Base-by-base conservation (phyloP, 2,888 invertebrate genomes). In the Pollenia griseotomentosa region DNA sequence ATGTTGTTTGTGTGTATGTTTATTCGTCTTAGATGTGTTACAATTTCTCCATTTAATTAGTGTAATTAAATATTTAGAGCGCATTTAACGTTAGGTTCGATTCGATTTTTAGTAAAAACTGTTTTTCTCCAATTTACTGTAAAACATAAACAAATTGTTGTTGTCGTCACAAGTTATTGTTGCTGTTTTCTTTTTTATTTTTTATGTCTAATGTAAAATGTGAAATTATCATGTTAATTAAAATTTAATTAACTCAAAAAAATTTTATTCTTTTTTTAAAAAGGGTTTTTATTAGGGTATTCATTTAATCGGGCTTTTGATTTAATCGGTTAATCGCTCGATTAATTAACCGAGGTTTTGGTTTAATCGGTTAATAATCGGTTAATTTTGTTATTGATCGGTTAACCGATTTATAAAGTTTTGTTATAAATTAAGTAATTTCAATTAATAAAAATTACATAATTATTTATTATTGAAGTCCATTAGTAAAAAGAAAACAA, bases 61-160 rank as follows among this genome's bases (percentile, higher is more conserved):
- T 91, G 91, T 90, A 90, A 91, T 92, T 91, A 91, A 91, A 90
- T 90, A 92, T 92, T 91, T 92, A 91, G 91, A 92, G 91, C 92
- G 86, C 85, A 80, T 86, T 70, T 63, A 70, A 87, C 86, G 63
- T 83, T 86, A 75, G 51, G 33, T 70, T 55, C 63, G 11, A 11
- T 57, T 23, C 19, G 33, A 53, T 61, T 46, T 53, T 23, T 11
- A 46, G 40, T 42, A 11, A 19, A 44, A 55, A 73, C 9, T 46
- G 40, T 66, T 61, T 75, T 44, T 16, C 12, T 51, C 44, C 11
- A 53, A 44, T 61, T 75, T 61, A 61, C 53, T 61, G 59, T 61
- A 61, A 75, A 19, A 74, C 53, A 68, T 71, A 73, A 71, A 65
- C 70, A 78, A 73, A 71, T 61, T 42, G 16, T 16, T 70, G 70